Base-by-base conservation (phyloP, 2,888 invertebrate genomes). In the Drosophila limbata region DNA sequence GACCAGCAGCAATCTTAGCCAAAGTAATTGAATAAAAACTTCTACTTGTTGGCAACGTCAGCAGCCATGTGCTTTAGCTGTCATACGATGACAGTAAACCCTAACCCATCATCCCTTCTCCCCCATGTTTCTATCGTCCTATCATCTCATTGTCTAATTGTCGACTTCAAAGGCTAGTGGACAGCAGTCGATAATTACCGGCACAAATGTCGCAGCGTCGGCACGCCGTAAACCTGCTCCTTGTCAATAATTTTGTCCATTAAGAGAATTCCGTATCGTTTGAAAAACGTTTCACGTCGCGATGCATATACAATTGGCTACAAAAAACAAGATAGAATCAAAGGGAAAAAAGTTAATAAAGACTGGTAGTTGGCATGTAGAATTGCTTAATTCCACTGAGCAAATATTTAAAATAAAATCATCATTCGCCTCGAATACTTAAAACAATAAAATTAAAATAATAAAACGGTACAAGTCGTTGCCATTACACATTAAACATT, bases 201-300 rank as follows among this genome's bases (percentile, higher is more conserved):
- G 81, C 96, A 95, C 3, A 97, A 92, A 91, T 97, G 97, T 77
- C 95, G 96, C 62, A 97, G 92, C 79, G 96, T 95, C n/a, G 92
- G 91, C 56, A 93, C 91, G 19, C 93, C 93, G 69, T 91, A 93
- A 28, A 93, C 92, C 82, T 92, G 92, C 39, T 93, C 91, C 73
- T 81, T 85, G 50, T 65, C 81, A 72, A 93, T 84, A 61, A 93
- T 90, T 74, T 89, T 91, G 71, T 92, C 92, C 65, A 90, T 78
- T 63, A 93, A 72, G 44, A 93, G 80, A 10, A 79, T 72, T 47
- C 92, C 91, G 63, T 92, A 93, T 74, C 90, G 91, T 60, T 91
- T 81, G 48, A 91, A 82, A 56, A 93, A 93, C 84, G 90, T 89
- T 63, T 90, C 89, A 37, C 92, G 89, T n/a, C 92, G 84, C 3